Evolutionary conservation across 2,113 vertebrate species (phyloP).

Genomic region (Pelmatolapia mariae): DNA sequence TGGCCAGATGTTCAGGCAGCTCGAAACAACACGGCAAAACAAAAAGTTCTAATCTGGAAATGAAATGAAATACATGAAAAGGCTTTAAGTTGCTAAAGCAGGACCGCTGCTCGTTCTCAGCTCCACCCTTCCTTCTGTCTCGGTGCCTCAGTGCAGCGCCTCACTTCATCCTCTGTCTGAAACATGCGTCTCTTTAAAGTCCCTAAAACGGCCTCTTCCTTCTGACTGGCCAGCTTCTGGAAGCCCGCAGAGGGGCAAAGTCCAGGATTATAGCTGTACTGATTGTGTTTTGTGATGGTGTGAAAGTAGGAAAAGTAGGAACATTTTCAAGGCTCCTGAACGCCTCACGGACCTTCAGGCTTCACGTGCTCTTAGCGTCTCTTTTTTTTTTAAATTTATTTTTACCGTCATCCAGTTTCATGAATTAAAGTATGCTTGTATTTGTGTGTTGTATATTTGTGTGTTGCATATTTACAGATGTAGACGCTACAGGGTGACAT

Average conservation of each 20-base stretch:
- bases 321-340: neutral
- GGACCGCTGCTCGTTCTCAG: neutral
- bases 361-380: neutral
- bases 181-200: neutral
- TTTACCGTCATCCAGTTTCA: neutral
- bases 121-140: neutral
- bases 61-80: neutral
- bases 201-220: neutral
- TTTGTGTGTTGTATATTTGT: neutral
- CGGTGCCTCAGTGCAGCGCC: neutral
- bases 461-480: neutral
- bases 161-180: neutral
- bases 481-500: neutral
- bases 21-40: neutral
- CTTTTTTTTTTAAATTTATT: accelerated
- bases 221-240: neutral
- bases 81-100: neutral
- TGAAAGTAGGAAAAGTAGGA: neutral
- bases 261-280: accelerated
- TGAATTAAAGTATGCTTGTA: neutral
- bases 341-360: neutral
- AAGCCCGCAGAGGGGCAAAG: neutral
- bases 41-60: neutral
- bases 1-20: neutral
- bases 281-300: neutral